Conservation (phyloP, 2,113 vertebrate species). For the Psammodynastes pulverulentus region DNA sequence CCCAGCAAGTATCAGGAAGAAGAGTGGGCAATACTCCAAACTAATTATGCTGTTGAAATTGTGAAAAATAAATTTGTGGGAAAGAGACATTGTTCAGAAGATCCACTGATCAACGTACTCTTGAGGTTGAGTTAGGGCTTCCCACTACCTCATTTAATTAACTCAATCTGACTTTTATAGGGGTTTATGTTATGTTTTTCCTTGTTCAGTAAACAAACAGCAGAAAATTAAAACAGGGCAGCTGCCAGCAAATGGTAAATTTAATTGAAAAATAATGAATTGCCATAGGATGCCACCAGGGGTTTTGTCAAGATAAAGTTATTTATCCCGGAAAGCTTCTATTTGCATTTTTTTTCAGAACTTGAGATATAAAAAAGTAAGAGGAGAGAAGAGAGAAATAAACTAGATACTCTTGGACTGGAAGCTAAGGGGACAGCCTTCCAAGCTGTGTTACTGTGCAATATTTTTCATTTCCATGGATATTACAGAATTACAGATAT, state of each 20-base stretch:
- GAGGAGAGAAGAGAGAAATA: slow-evolving; percentile 50
- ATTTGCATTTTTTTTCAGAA: slow-evolving; percentile 64
- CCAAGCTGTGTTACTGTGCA: neutral
- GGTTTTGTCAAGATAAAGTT: slow-evolving; percentile 69
- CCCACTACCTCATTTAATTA: slow-evolving; percentile 72
- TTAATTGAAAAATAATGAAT: slow-evolving; percentile 78
- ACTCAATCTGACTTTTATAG: slow-evolving; percentile 74
- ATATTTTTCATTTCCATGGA: neutral
- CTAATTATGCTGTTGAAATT: slow-evolving; percentile 52
- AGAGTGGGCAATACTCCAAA: slow-evolving; percentile 35
- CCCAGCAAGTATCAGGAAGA: slow-evolving; percentile 7
- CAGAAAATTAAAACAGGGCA: slow-evolving; percentile 72
- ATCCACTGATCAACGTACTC: slow-evolving; percentile 65
- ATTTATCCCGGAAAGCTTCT: slow-evolving; percentile 70
- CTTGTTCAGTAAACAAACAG: slow-evolving; percentile 73
- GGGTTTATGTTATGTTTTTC: slow-evolving; percentile 68
- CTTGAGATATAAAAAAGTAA: slow-evolving; percentile 48
- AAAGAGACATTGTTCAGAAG: slow-evolving; percentile 64
- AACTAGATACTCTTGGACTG: neutral
- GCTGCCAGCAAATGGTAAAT: slow-evolving; percentile 73
- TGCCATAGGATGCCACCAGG: slow-evolving; percentile 61
- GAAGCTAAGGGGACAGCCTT: slow-evolving; percentile 17
- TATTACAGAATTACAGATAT: neutral
- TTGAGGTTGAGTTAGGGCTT: slow-evolving; percentile 67
- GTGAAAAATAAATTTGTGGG: slow-evolving; percentile 64